These are phyloP conservation scores for Drosophila obscura DNA, from an alignment of 1,140 invertebrate genomes.

Conservation along the genomic window DNA sequence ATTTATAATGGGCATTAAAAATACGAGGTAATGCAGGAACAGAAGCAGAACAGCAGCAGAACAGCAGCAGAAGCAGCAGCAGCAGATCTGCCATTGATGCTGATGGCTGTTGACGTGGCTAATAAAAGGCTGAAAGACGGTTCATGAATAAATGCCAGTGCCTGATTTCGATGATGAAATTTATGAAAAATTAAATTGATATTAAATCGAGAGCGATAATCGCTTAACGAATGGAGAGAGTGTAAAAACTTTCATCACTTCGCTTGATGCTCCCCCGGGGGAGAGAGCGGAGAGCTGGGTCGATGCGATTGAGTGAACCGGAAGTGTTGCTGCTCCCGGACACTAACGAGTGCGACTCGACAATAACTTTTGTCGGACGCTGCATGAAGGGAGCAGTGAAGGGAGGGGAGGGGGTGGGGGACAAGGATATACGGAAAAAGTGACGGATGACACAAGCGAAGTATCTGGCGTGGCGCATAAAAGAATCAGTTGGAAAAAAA, in stretches of 20 bases:
- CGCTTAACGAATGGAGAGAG: slow-evolving; percentile 9
- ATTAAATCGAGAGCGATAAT: slow-evolving; percentile 57
- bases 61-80: slow-evolving; percentile 19
- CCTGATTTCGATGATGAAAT: slow-evolving; percentile 53
- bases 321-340: slow-evolving; percentile 48
- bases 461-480: slow-evolving; percentile 31
- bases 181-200: slow-evolving; percentile 71
- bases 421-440: slow-evolving; percentile 27
- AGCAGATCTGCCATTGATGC: slow-evolving; percentile 29
- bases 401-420: no score
- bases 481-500: slow-evolving; percentile 23
- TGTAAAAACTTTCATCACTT: slow-evolving; percentile 9
- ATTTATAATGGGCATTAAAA: slow-evolving; percentile 63
- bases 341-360: slow-evolving; percentile 40
- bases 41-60: no score
- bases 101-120: slow-evolving; percentile 41
- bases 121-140: slow-evolving; percentile 29
- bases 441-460: slow-evolving; percentile 61
- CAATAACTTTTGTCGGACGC: not conserved
- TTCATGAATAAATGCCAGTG: slow-evolving; percentile 48
- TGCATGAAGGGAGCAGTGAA: not conserved
- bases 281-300: not conserved
- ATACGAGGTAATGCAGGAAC: slow-evolving; percentile 21
- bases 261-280: slow-evolving; percentile 18
- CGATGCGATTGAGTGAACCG: slow-evolving; percentile 45